These are phyloP conservation scores for Datnioides undecimradiatus DNA, from an alignment of 2,113 vertebrate genomes.

Conservation along the genomic window DNA sequence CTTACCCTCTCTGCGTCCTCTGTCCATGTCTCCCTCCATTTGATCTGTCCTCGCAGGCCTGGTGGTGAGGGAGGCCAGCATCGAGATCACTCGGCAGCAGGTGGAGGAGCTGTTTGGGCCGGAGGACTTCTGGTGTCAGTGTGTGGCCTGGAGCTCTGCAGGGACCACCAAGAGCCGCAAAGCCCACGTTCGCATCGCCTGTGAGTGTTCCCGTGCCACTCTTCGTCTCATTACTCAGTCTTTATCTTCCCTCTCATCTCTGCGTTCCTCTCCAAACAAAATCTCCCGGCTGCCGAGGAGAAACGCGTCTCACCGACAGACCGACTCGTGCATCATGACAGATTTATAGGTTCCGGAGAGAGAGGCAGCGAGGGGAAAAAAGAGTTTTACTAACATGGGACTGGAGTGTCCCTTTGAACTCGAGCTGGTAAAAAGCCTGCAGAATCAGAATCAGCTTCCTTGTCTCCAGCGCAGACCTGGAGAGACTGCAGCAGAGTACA, in stretches of 20 bases:
- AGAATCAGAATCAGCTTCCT: conserved; percentile 29
- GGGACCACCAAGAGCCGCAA: conserved; percentile 98
- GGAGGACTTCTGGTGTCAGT: conserved; percentile 99
- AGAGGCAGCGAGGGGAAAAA: conserved; percentile 36
- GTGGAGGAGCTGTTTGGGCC: conserved; percentile 97
- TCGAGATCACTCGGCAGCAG: conserved; percentile 97
- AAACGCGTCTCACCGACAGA: conserved; percentile 29
- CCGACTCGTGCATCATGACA: conserved; percentile 43
- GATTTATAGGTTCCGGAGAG: conserved; percentile 62
- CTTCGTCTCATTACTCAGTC: conserved; percentile 29
- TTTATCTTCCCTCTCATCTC: conserved; percentile 54
- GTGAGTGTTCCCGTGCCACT: conserved; percentile 85
- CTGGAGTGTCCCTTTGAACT: conserved; percentile 66
- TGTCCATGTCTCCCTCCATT: neutral
- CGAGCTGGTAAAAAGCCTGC: conserved; percentile 57
- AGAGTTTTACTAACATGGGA: conserved; percentile 47
- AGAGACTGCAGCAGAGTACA: conserved; percentile 41
- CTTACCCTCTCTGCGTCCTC: neutral
- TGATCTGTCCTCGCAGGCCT: conserved; percentile 85
- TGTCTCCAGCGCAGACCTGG: conserved; percentile 49
- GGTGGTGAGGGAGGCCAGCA: conserved; percentile 97
- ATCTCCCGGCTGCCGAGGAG: conserved; percentile 37
- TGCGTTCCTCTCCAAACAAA: conserved; percentile 55
- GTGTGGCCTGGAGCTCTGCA: conserved; percentile 98
- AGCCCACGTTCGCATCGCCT: conserved; percentile 96